These are phyloP conservation scores for Cirrhinus mrigala DNA, from an alignment of 2,797 vertebrate species.

Conservation along the genomic window DNA sequence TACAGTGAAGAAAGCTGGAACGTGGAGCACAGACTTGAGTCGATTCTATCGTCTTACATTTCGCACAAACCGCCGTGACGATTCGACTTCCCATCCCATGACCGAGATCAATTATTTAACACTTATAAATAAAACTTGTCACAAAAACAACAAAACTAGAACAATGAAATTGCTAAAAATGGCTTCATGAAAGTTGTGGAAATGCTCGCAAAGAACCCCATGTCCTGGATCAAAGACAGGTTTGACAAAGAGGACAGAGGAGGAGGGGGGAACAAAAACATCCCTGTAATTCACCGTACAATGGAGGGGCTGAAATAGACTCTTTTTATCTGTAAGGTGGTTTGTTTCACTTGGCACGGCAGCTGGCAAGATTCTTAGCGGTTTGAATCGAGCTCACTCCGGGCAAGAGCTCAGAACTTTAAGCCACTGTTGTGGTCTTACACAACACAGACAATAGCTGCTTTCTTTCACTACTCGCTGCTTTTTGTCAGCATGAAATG, in stretches of 20 bases:
- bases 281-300: slow-evolving; percentile 56
- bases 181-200: slow-evolving; percentile 73
- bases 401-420: slow-evolving; percentile 35
- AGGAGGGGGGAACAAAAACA: slow-evolving; percentile 55
- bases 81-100: slow-evolving; percentile 31
- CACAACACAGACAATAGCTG: slow-evolving; percentile 47
- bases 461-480: slow-evolving; percentile 42
- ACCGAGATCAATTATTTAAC: slow-evolving; percentile 68
- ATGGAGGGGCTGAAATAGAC: slow-evolving; percentile 60
- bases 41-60: background rate
- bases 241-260: slow-evolving; percentile 52
- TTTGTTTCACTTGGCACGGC: slow-evolving; percentile 57
- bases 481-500: background rate
- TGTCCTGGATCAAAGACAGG: slow-evolving; percentile 54
- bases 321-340: slow-evolving; percentile 57
- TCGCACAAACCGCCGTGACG: slow-evolving; percentile 14
- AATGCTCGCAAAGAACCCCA: slow-evolving; percentile 60
- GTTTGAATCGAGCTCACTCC: slow-evolving; percentile 41
- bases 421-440: slow-evolving; percentile 21
- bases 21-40: background rate
- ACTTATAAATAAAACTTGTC: slow-evolving; percentile 44
- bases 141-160: slow-evolving; percentile 68
- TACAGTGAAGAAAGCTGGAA: background rate
- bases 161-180: slow-evolving; percentile 59
- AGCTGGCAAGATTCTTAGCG: slow-evolving; percentile 41